Evolutionary conservation across 92 coral and sea anemone genomes (phyloP).

Genomic region (Isaurus tuberculatus): DNA sequence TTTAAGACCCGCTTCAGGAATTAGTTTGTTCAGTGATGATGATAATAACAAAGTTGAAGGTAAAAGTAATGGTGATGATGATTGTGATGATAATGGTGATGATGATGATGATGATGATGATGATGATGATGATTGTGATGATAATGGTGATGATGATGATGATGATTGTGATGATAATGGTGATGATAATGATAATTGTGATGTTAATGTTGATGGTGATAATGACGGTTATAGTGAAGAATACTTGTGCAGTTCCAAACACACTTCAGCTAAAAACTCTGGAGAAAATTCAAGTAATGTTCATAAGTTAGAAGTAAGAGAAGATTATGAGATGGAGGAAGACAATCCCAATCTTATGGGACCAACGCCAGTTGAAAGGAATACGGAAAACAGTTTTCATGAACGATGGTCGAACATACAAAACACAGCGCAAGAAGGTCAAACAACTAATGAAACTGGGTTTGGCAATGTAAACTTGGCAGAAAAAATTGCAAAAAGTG

Average conservation of each 20-base stretch:
- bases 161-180: neutral
- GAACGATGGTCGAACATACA: neutral
- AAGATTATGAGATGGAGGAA: neutral
- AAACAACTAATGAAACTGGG: neutral
- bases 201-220: too few relatives aligned
- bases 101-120: neutral
- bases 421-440: neutral
- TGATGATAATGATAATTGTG: neutral
- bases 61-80: neutral
- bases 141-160: neutral
- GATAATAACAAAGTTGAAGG: neutral
- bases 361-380: neutral
- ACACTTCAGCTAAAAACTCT: neutral
- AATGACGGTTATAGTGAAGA: neutral
- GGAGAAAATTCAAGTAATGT: neutral
- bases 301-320: neutral
- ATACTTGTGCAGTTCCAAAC: neutral
- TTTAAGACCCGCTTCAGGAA: neutral
- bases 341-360: neutral
- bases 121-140: neutral
- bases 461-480: neutral
- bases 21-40: constrained; percentile 10
- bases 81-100: neutral
- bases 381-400: too few relatives aligned
- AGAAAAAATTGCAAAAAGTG: neutral